Base-by-base conservation (phyloP, 2,888 invertebrate genomes). In the Perithous albicinctus region DNA sequence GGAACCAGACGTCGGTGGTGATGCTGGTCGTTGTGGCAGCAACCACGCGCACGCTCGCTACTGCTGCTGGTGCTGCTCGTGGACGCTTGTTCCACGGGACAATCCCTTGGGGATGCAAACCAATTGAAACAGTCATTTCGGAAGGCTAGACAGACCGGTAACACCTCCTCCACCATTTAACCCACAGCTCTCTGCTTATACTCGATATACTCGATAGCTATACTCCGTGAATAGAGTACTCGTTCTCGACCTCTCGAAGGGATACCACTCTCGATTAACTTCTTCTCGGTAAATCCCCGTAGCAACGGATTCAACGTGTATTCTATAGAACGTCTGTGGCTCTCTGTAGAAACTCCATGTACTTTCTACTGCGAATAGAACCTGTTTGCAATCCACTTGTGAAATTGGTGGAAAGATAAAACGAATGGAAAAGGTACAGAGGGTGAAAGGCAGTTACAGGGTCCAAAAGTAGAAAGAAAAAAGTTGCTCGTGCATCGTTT, bases 71-170 rank as follows among this genome's bases (percentile, higher is more conserved):
- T 51, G 23, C 48, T 76, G 51, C 84, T 78, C 83, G 84, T 86
- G 80, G 83, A 78, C 87, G 86, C 86, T 86, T 86, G 87, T 85
- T 85, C 84, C 87, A 77, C 84, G 85, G 85, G 85, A 88, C 87
- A 84, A 86, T 88, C 87, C 88, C 86, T 76, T 29, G 78, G 88
- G 87, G 85, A 87, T 83, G 86, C 86, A 87, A 86, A 88, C 89
- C 89, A 88, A 89, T 89, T 88, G 89, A 88, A 86, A 86, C 86
- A 85, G 87, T 87, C 84, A 85, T 86, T 88, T 87, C 78, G 74
- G 85, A 86, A 85, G 86, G 83, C 84, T 73, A 84, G 84, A 86
- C 85, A 88, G 69, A 86, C 84, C 74, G 81, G 82, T 80, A 82
- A 84, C 86, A 81, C 85, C 83, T 85, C 83, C 82, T 83, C 73